phyloP scores from a whole-genome alignment of 2,888 invertebrate species.

The Myathropa florea region DNA sequence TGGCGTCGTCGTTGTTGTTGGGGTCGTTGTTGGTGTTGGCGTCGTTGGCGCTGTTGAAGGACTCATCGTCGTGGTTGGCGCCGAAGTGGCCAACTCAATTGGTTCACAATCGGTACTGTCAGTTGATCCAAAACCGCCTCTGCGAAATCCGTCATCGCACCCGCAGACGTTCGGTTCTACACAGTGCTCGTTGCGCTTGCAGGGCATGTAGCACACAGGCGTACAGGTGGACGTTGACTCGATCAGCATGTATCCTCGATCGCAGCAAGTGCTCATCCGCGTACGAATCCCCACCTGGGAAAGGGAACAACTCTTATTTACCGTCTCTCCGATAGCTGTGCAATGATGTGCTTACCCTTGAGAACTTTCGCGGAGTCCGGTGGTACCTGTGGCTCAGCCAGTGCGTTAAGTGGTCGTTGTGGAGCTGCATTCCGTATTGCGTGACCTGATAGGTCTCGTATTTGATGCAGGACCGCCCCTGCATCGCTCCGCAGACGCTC shows the following conservation, averaged over 20 bases:
- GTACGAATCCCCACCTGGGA: neutral
- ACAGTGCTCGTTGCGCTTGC: slow-evolving; percentile 62
- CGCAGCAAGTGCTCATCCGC: neutral
- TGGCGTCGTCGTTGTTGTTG: neutral
- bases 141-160: slow-evolving; percentile 55
- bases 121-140: neutral
- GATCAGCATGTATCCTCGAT: neutral
- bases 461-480: neutral
- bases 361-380: neutral
- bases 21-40: neutral
- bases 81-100: neutral
- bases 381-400: neutral
- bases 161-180: slow-evolving; percentile 65
- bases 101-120: neutral
- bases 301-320: neutral
- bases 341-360: neutral
- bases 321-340: neutral
- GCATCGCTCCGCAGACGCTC: neutral
- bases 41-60: too few species aligned
- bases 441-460: slow-evolving; percentile 16
- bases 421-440: neutral
- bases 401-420: neutral
- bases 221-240: neutral
- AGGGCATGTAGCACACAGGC: neutral
- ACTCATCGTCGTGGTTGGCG: too few species aligned